Base-by-base conservation (phyloP, 1,140 invertebrate species). In the Probaryconus sp. region DNA sequence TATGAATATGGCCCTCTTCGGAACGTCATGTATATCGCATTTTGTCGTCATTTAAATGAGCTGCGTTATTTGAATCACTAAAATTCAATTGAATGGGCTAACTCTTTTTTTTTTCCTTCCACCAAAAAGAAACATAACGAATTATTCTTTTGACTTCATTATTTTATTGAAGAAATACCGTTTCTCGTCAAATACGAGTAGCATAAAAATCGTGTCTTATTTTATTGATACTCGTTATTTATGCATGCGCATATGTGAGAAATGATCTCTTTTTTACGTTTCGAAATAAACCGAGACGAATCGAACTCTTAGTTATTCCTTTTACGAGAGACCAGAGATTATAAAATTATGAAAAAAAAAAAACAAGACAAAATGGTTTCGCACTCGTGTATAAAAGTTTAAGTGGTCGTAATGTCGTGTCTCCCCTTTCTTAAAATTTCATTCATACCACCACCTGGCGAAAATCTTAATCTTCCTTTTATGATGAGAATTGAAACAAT, bases 261-360 rank as follows among this genome's bases (percentile, higher is more conserved):
- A 50, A 14, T 24, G 63, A 42, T 45, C 5, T 37, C 28, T 7
- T 53, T 40, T 37, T 65, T 24, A 5, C 13, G 37, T 74, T 51
- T 68, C 40, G 55, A 50, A 50, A 68, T 28, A 51, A 72, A n/a
- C 56, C 71, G 73, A 82, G 82, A 82, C 80, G 80, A 82, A 80
- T 77, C 40, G 37, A 10, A 9, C 2, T 3, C 3, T 24, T 4
- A 24, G 21, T 24, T 24, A 4, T 37, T 30, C 33, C 40, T 38
- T 67, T 51, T 33, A 65, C 31, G 20, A 63, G n/a, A n/a, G 24
- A 43, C 11, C 0, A 5, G 14, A 16, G 28, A 48, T 55, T 40
- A 47, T 84, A 81, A 83, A 82, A 81, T 85, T 79, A 82, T 85
- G 82, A 84, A 85, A 83, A 84, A 83, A 81, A 82, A n/a, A n/a